These are phyloP conservation scores for Chloroceryle inda DNA, from an alignment of 2,797 vertebrate species.

Conservation along the genomic window DNA sequence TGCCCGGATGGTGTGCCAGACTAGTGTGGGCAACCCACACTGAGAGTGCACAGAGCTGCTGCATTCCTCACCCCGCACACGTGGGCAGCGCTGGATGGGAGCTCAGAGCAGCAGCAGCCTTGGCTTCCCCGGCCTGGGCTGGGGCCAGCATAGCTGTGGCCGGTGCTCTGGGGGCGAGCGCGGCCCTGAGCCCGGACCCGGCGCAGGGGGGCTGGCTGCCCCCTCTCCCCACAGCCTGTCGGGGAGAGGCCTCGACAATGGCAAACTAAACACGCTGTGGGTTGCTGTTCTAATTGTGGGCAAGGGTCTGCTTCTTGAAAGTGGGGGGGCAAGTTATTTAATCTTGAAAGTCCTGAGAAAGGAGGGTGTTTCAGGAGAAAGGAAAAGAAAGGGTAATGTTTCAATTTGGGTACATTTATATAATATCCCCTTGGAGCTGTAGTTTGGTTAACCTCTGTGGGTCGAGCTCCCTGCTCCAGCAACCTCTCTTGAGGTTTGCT, in stretches of 20 bases:
- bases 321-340: fast-evolving
- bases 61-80: background rate
- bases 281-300: background rate
- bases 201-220: background rate
- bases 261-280: fast-evolving
- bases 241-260: background rate
- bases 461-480: background rate
- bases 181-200: background rate
- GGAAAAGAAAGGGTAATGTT: background rate
- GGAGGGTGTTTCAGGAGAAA: slow-evolving; percentile 12
- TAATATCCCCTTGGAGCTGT: slow-evolving; percentile 54
- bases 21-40: background rate
- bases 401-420: slow-evolving; percentile 11
- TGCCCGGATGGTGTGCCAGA: background rate
- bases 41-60: background rate
- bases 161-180: background rate
- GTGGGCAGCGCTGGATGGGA: background rate
- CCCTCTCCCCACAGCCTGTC: background rate
- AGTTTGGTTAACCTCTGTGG: slow-evolving; percentile 66
- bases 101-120: background rate
- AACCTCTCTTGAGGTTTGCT: background rate
- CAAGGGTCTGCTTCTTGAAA: background rate
- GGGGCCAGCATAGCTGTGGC: background rate
- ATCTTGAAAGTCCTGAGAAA: background rate
- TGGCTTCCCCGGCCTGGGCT: background rate